A percentile compares a stretch with the other conserved stretches of the same genome.
These are phyloP conservation scores for Drosophila robusta DNA, from an alignment of 2,888 invertebrate species.

Conservation along the genomic window DNA sequence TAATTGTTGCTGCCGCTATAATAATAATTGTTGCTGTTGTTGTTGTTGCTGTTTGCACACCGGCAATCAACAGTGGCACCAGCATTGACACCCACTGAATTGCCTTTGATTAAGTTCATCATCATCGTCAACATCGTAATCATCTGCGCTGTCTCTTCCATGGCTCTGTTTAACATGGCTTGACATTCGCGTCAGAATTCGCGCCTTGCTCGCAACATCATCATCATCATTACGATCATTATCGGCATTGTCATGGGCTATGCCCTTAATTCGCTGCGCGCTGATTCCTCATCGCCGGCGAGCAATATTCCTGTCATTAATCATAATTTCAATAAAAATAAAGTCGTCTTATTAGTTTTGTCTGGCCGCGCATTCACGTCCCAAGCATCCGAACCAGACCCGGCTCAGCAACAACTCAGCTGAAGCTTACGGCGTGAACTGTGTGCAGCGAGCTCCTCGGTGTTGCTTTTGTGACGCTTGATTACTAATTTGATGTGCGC, in stretches of 20 bases:
- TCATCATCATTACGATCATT: constrained; percentile 17
- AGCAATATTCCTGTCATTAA: constrained; percentile 74
- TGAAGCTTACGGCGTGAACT: constrained; percentile 38
- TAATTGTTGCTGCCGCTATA: constrained; percentile 13
- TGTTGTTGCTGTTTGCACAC: constrained; percentile 23
- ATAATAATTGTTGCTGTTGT: constrained; percentile 16
- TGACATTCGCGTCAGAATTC: constrained; percentile 24
- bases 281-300: constrained; percentile 50
- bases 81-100: constrained; percentile 37
- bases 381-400: not conserved
- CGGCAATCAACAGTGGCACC: constrained; percentile 34
- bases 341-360: constrained; percentile 67
- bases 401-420: constrained; percentile 32
- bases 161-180: constrained; percentile 15
- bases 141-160: constrained; percentile 23
- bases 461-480: constrained; percentile 60
- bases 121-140: constrained; percentile 28
- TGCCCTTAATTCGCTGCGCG: constrained; percentile 55
- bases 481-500: constrained; percentile 68
- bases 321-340: constrained; percentile 81
- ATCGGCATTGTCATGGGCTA: constrained; percentile 34
- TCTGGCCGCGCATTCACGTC: constrained; percentile 21
- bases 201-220: constrained; percentile 22
- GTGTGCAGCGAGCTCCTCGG: constrained; percentile 14
- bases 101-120: constrained; percentile 40